Evolutionary conservation across 2,797 vertebrate species (phyloP), one percentile per base, ranked within the genome.

Genomic region (Cygnus olor): DNA sequence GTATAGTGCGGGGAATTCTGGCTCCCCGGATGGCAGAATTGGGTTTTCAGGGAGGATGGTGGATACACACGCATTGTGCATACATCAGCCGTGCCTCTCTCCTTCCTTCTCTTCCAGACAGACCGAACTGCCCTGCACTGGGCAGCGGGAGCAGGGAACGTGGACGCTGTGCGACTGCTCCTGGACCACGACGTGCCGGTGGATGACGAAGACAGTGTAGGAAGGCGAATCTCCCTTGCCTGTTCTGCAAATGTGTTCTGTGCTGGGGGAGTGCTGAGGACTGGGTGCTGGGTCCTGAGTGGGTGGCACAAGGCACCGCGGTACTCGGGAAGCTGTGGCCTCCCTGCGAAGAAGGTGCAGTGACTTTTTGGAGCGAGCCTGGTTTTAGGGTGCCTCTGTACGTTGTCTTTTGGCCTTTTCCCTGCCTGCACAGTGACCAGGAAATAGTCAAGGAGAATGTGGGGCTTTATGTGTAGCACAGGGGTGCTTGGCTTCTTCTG

Each of bases 41-140:
- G 53, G 10, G 34, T 24, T 42, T 91, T 69, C 51, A 44, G 42
- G 54, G 72, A 7, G 63, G 22, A 36, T 83, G 36, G 7, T 57
- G 49, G 65, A 64, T 64, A 5, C 12, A 21, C 57, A 14, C 0
- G 2, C 8, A 4, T 2, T 14, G 42, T 34, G 42, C 30, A 7
- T 19, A 3, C 68, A 40, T 56, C 24, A 53, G 22, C 61, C 28
- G 71, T 83, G 9, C 42, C 19, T 69, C 61, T n/a, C 27, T 70
- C 44, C 72, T 80, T 76, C 84, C 57, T 90, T 93, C 42, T 53
- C 49, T 79, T 96, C 38, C 98, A 99, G 99, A 83, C 95, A 45
- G 98, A 98, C 36, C 98, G 99, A 80, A 99, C 98, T 85, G 98
- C 99, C 14, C 95, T 99, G 94, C 99, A 99, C 97, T 99, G 99